These are phyloP conservation scores for Ceratosolen fusciceps DNA, from an alignment of 1,140 invertebrate species.

Conservation along the genomic window DNA sequence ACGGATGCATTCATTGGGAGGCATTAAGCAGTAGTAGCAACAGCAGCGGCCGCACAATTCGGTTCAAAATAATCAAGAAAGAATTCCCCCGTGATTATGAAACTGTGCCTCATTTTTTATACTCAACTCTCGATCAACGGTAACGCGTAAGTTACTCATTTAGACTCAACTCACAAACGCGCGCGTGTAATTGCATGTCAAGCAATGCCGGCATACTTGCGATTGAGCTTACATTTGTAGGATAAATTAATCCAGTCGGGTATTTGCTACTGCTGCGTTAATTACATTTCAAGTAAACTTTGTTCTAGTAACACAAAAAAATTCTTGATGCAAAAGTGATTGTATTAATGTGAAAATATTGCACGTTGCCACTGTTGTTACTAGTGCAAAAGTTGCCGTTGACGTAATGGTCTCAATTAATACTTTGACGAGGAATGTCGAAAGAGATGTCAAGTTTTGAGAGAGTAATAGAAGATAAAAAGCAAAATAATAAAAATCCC, in stretches of 20 bases:
- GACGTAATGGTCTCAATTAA: conserved; percentile 15
- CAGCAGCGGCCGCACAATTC: conserved; percentile 57
- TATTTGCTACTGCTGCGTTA: conserved; percentile 36
- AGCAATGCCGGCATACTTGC: conserved; percentile 35
- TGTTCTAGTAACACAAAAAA: conserved; percentile 26
- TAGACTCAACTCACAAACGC: conserved; percentile 44
- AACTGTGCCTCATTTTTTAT: conserved; percentile 72
- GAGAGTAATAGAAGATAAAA: conserved; percentile 45
- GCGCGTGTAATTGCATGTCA: conserved; percentile 33
- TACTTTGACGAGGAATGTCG: conserved; percentile 24
- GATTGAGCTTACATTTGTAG: conserved; percentile 1
- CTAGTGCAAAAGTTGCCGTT: conserved; percentile 11
- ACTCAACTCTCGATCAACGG: conserved; percentile 58
- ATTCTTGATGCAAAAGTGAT: not conserved
- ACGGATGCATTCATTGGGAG: conserved; percentile 71
- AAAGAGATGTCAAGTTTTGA: no score
- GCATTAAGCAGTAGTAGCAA: conserved; percentile 63
- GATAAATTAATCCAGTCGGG: conserved; percentile 24
- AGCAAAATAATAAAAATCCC: no score
- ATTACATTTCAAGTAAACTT: conserved; percentile 23
- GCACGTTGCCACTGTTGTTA: not conserved
- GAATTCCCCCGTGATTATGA: conserved; percentile 67
- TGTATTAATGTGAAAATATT: not conserved
- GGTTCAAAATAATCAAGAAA: conserved; percentile 47
- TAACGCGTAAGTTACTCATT: conserved; percentile 21